Conservation (phyloP, 2,797 vertebrate genomes). For the Melanotaenia nigrans region DNA sequence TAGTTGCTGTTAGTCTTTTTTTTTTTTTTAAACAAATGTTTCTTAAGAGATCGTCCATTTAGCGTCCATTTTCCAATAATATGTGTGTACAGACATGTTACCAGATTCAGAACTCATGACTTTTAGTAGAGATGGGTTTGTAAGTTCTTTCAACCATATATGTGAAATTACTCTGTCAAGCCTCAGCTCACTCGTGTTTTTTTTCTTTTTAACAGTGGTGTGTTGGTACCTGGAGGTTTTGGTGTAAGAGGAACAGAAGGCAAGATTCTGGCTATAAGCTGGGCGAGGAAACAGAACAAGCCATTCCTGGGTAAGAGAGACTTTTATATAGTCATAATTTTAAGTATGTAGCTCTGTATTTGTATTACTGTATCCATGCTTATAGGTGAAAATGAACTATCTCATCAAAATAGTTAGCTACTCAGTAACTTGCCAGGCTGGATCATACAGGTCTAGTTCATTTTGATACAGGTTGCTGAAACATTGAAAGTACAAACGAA, state of each 20-base stretch:
- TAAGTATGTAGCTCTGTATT: no score
- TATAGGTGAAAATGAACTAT: no score
- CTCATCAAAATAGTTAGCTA: no score
- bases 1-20: no score
- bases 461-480: no score
- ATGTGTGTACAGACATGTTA: not conserved
- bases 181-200: not conserved
- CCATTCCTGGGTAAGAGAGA: conserved; percentile 90
- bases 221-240: conserved; percentile 96
- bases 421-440: no score
- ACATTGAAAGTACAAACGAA: no score
- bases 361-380: no score
- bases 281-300: conserved; percentile 95
- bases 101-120: not conserved
- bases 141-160: not conserved
- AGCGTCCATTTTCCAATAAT: not conserved
- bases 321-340: not conserved
- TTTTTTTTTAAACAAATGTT: not conserved
- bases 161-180: not conserved
- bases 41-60: not conserved
- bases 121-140: not conserved
- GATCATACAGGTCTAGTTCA: no score
- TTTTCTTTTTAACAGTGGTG: conserved; percentile 80
- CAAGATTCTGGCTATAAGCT: conserved; percentile 93
- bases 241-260: conserved; percentile 96